Base-by-base conservation (phyloP, 1,140 invertebrate species). In the Aricia agestis region DNA sequence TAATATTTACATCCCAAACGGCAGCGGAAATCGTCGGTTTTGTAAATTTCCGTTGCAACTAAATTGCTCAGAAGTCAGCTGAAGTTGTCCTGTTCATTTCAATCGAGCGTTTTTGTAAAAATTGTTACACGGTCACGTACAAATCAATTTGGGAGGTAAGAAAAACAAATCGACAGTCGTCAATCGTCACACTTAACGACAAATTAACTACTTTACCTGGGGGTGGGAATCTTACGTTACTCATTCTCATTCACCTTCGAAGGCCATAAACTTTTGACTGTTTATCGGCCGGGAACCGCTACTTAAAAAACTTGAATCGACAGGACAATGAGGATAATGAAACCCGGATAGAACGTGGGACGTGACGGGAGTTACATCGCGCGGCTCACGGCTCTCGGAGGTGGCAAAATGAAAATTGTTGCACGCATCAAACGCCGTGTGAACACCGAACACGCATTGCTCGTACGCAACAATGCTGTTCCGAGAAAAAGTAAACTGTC, bases 331-430 rank as follows among this genome's bases (percentile, higher is more conserved):
- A 25, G 18, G 19, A 58, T 68, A 68, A 70, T 69, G 31, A 70
- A 36, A 69, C 36, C 10, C 81, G 78, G 71, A 69, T 77, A 75
- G 76, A 82, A 83, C 76, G 74, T 74, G 65, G 59, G 18, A 89
- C 86, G 84, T 87, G 85, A 87, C 78, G 15, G 25, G 75, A 69
- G 76, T 83, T 72, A 73, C 76, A 73, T 82, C 76, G 71, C 74
- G 77, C 75, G 78, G 78, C 72, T 69, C 61, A 69, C 45, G 31
- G 36, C 57, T 70, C 75, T 76, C 77, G 75, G 78, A 74, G 67
- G 74, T 74, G 79, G 78, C 75, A 70, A 79, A 82, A 87, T 76
- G 84, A 82, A 83, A 85, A 87, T 86, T 79, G 78, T 82, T 74
- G 84, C 85, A 87, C 86, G 86, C 83, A 73, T 78, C 70, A 74